phyloP scores from a whole-genome alignment of 1,140 invertebrate species.

The Drosophila mojavensis region DNA sequence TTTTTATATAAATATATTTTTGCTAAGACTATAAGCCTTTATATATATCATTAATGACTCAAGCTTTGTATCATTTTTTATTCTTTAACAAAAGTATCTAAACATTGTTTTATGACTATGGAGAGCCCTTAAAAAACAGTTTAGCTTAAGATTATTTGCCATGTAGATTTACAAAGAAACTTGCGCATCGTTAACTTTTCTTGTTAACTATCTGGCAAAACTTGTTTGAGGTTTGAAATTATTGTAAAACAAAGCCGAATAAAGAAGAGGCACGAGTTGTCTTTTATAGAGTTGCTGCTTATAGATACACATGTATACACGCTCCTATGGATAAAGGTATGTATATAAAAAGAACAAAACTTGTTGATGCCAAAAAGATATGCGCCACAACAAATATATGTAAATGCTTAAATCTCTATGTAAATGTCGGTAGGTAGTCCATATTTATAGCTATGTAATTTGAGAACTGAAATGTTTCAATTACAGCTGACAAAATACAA shows the following conservation, averaged over 20 bases:
- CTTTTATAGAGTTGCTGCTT: slow-evolving; percentile 9
- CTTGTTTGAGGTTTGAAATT: slow-evolving; percentile 38
- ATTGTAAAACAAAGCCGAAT: slow-evolving; percentile 27
- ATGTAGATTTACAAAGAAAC: slow-evolving; percentile 3
- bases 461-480: slow-evolving; percentile 1
- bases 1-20: neutral
- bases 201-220: slow-evolving; percentile 37
- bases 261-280: slow-evolving; percentile 39
- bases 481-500: neutral
- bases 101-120: neutral
- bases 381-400: too few species aligned
- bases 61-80: neutral
- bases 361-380: too few species aligned
- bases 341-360: too few species aligned
- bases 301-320: too few species aligned
- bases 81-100: neutral
- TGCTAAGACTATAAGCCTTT: neutral
- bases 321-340: too few species aligned
- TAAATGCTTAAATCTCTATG: too few species aligned
- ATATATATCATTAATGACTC: neutral
- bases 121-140: neutral
- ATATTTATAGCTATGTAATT: neutral
- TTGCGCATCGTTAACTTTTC: slow-evolving; percentile 14
- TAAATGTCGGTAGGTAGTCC: too few species aligned
- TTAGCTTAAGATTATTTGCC: slow-evolving; percentile 7